Conservation (phyloP, 92 coral and sea anemone genomes). For the Montipora capitata region DNA sequence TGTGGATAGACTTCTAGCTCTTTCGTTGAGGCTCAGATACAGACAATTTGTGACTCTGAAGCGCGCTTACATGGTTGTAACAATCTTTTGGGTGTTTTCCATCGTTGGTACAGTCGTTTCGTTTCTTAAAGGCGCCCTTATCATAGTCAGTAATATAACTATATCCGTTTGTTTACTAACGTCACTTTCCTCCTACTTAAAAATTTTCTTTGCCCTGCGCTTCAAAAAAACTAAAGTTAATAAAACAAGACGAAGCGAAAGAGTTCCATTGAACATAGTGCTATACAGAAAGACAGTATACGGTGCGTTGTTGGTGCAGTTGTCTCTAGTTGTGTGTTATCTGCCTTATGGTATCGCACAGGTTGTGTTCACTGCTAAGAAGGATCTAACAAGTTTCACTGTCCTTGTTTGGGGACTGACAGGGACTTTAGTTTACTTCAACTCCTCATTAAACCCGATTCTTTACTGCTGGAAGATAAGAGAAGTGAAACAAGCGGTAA, state of each 20-base stretch:
- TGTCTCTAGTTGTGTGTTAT: slow-evolving; percentile 26
- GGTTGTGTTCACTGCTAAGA: not conserved
- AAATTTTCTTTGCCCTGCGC: not conserved
- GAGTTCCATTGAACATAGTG: slow-evolving; percentile 23
- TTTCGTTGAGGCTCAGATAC: slow-evolving; percentile 17
- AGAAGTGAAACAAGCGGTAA: slow-evolving; percentile 15
- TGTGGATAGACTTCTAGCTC: slow-evolving; percentile 47
- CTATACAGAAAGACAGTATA: slow-evolving; percentile 40
- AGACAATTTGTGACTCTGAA: slow-evolving; percentile 25
- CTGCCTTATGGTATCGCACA: not conserved
- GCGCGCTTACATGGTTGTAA: not conserved
- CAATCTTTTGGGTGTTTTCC: not conserved
- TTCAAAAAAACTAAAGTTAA: not conserved
- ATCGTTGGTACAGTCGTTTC: not conserved
- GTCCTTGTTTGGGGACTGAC: not conserved
- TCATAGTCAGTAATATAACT: not conserved
- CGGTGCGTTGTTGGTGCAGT: slow-evolving; percentile 27
- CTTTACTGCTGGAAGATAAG: slow-evolving; percentile 36
- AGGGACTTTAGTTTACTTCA: slow-evolving; percentile 10
- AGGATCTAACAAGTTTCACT: too few relatives aligned
- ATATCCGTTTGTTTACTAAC: not conserved
- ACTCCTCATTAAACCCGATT: slow-evolving; percentile 40
- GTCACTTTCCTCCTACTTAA: not conserved
- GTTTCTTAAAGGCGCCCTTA: too few relatives aligned
- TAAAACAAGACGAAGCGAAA: not conserved